These are phyloP conservation scores for Perodicticus potto DNA, from an alignment of 2,797 vertebrate genomes.

Conservation along the genomic window DNA sequence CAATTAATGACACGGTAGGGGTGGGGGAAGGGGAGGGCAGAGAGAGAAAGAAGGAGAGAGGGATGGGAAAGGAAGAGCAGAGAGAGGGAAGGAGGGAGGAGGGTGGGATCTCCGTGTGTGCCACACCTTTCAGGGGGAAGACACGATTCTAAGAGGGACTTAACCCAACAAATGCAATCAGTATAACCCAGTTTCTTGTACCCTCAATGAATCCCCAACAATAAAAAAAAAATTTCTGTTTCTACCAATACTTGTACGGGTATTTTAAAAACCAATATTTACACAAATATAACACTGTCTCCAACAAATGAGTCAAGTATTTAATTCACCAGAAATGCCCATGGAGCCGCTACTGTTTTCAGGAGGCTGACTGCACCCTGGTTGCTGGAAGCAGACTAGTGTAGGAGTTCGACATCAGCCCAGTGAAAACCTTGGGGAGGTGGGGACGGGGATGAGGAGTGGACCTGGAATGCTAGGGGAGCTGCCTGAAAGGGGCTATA, in stretches of 20 bases:
- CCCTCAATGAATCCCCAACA: too few species aligned
- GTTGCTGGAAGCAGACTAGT: background rate
- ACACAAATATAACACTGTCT: background rate
- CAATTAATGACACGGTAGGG: too few species aligned
- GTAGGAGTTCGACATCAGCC: background rate
- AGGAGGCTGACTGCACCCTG: background rate
- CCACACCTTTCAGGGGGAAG: too few species aligned
- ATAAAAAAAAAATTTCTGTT: background rate
- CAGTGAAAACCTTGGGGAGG: background rate
- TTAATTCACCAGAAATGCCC: background rate
- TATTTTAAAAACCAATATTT: background rate
- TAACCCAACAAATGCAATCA: too few species aligned
- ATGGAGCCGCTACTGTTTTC: background rate
- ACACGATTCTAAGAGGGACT: too few species aligned
- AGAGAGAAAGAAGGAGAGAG: too few species aligned
- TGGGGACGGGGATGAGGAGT: rapidly evolving
- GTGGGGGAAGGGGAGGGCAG: too few species aligned
- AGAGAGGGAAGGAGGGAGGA: too few species aligned
- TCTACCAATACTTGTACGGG: background rate
- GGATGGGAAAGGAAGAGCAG: too few species aligned
- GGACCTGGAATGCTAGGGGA: background rate
- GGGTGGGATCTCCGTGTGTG: too few species aligned
- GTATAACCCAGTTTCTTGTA: too few species aligned
- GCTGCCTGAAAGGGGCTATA: background rate
- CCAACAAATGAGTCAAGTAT: background rate